A percentile compares a stretch with the other conserved stretches of the same genome.
phyloP scores from a whole-genome alignment of 1,140 invertebrate species.

The Drosophila prosaltans region DNA sequence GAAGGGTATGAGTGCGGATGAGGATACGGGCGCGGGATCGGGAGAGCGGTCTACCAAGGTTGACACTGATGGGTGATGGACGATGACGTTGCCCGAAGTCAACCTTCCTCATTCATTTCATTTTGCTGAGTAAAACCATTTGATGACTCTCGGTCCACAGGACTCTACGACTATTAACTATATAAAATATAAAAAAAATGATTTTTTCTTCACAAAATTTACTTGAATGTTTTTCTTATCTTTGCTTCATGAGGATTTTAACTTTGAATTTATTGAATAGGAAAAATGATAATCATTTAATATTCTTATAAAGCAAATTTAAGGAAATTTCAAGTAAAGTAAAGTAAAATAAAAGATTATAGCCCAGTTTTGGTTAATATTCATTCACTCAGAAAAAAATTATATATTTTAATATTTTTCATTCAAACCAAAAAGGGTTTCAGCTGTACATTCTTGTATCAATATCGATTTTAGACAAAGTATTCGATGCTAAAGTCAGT shows the following conservation, averaged over 20 bases:
- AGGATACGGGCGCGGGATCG: not conserved
- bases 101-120: slow-evolving; percentile 61
- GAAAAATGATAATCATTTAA: not conserved
- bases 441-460: too few relatives aligned
- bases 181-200: slow-evolving; percentile 6
- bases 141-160: slow-evolving; percentile 7
- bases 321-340: too few relatives aligned
- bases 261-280: not conserved
- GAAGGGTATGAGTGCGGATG: not conserved
- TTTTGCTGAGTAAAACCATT: slow-evolving; percentile 26
- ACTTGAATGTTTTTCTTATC: not conserved
- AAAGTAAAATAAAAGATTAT: too few relatives aligned
- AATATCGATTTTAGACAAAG: too few relatives aligned
- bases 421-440: too few relatives aligned
- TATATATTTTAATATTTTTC: too few relatives aligned
- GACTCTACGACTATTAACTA: slow-evolving; percentile 22
- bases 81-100: slow-evolving; percentile 46
- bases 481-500: too few relatives aligned
- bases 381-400: too few relatives aligned
- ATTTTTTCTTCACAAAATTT: slow-evolving; percentile 14
- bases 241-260: not conserved
- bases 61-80: slow-evolving; percentile 56
- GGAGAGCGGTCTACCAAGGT: slow-evolving; percentile 28
- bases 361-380: too few relatives aligned
- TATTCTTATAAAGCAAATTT: too few relatives aligned